Conservation (phyloP, 2,797 vertebrate species). For the Malacoraja senta region DNA sequence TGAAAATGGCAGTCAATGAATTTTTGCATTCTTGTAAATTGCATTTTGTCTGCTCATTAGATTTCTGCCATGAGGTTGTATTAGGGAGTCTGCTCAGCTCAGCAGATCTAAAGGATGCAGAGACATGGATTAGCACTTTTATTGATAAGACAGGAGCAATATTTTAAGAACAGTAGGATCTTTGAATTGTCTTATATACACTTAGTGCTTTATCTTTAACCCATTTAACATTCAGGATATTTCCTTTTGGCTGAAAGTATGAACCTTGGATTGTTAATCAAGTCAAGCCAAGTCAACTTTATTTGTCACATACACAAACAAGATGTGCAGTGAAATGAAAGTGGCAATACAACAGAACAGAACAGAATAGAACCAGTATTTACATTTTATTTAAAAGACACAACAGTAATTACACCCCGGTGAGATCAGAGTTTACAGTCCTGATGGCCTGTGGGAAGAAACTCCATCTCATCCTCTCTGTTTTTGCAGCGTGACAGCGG, state of each 20-base stretch:
- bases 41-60: background rate
- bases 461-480: too few species aligned
- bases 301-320: too few species aligned
- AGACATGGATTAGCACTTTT: background rate
- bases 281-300: too few species aligned
- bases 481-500: too few species aligned
- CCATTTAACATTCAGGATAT: background rate
- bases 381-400: too few species aligned
- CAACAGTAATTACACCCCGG: too few species aligned
- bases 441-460: too few species aligned
- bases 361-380: too few species aligned
- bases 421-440: too few species aligned
- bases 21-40: background rate
- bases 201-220: background rate
- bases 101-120: background rate
- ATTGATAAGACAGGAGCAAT: background rate
- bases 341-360: too few species aligned
- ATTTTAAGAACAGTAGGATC: background rate
- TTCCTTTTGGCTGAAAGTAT: background rate
- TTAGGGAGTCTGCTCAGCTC: background rate
- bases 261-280: background rate
- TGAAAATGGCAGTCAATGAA: background rate
- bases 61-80: background rate
- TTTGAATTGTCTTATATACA: background rate
- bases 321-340: too few species aligned